Percentiles rank a stretch among this genome's conserved stretches.
These are phyloP conservation scores for Athalia cordata DNA, from an alignment of 2,888 invertebrate genomes.

Conservation along the genomic window DNA sequence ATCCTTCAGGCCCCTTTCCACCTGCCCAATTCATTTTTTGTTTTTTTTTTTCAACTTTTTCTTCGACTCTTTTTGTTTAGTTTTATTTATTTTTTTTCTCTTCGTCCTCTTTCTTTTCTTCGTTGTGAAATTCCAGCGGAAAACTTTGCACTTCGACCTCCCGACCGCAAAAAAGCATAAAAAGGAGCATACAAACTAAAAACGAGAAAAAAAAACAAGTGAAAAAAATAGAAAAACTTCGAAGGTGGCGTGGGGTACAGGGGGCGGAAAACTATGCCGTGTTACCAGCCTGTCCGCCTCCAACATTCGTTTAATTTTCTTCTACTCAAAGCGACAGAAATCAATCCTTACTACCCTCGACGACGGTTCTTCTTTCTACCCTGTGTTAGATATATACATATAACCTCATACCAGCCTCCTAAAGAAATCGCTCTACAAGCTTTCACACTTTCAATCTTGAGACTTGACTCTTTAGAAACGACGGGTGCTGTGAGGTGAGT, in stretches of 20 bases:
- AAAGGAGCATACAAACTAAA: background rate
- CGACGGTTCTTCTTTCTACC: background rate
- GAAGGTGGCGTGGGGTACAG: background rate
- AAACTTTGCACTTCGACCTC: conserved; percentile 15
- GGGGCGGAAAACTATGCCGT: background rate
- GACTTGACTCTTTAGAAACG: background rate
- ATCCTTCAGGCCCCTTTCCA: background rate
- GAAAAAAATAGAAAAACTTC: background rate
- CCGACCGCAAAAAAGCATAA: background rate
- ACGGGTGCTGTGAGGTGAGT: background rate
- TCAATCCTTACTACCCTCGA: conserved; percentile 3
- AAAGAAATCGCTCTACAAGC: conserved; percentile 31
- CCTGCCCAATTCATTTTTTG: conserved; percentile 42
- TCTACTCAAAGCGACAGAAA: conserved; percentile 24
- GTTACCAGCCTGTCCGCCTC: background rate
- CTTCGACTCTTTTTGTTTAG: background rate
- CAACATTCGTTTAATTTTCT: conserved; percentile 31
- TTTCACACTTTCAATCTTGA: conserved; percentile 7
- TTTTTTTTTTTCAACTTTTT: conserved; percentile 28
- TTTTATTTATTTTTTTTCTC: background rate
- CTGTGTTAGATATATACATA: too few relatives aligned
- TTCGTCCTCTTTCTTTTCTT: background rate
- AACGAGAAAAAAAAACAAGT: background rate
- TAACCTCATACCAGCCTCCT: background rate
- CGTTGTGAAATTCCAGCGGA: background rate